Percentiles rank a stretch among this genome's conserved stretches.
phyloP scores from a whole-genome alignment of 2,113 vertebrate species.

The Bubo blakistoni region DNA sequence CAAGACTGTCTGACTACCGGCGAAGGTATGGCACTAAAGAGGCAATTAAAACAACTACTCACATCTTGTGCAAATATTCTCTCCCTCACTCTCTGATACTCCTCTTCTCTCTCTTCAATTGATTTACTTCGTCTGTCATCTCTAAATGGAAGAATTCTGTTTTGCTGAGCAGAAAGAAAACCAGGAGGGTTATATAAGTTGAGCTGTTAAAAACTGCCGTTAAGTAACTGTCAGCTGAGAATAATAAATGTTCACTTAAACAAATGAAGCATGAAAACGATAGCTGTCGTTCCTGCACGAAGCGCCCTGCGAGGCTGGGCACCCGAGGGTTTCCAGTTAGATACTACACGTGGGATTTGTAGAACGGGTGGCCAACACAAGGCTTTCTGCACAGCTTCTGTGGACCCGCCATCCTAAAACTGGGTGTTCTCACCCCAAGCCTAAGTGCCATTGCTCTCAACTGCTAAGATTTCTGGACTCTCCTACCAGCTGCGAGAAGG shows the following conservation, averaged over 20 bases:
- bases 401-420: neutral
- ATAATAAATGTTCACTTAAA: slow-evolving; percentile 70
- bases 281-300: neutral
- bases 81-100: slow-evolving; percentile 93
- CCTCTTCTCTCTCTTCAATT: slow-evolving; percentile 97
- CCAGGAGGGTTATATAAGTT: slow-evolving; percentile 78
- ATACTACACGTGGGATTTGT: rapidly evolving
- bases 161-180: slow-evolving; percentile 85
- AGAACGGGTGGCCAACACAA: neutral
- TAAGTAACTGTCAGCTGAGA: slow-evolving; percentile 73
- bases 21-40: slow-evolving; percentile 70
- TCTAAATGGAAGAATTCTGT: slow-evolving; percentile 87
- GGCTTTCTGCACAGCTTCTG: neutral
- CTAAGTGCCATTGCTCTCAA: neutral
- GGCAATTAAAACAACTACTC: slow-evolving; percentile 86
- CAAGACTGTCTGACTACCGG: slow-evolving; percentile 58
- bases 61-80: slow-evolving; percentile 96
- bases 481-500: neutral
- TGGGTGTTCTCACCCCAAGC: neutral
- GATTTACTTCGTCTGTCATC: slow-evolving; percentile 93
- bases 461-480: neutral
- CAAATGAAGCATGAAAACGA: slow-evolving; percentile 53
- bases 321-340: neutral
- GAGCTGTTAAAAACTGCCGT: slow-evolving; percentile 69
- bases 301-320: neutral